Conservation (phyloP, 35 echinoderm and acorn worm species). For the Holothuria glaberrima region DNA sequence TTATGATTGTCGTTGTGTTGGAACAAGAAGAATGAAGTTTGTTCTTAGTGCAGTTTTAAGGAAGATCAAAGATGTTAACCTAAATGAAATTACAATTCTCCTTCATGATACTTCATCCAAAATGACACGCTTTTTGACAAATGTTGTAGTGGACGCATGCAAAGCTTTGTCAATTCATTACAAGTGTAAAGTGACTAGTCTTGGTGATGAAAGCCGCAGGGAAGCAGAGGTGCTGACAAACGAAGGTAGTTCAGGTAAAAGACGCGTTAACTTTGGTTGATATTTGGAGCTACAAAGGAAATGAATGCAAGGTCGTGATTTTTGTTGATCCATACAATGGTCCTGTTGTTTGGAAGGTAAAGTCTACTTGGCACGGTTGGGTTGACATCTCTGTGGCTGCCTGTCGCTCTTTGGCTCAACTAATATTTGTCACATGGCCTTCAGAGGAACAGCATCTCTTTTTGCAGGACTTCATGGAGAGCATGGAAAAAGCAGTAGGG, state of each 20-base stretch:
- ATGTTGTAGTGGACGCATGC: constrained; percentile 1
- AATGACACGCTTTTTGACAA: constrained; percentile 31
- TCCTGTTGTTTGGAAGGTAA: constrained; percentile 40
- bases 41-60: neutral
- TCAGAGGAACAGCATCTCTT: constrained; percentile 12
- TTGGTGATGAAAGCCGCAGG: neutral
- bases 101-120: constrained; percentile 24
- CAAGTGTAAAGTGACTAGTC: constrained; percentile 37
- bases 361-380: constrained; percentile 17
- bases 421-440: constrained; percentile 46
- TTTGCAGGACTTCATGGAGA: neutral
- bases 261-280: neutral
- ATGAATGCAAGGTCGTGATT: constrained; percentile 38
- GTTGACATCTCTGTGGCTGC: constrained; percentile 10
- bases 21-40: neutral
- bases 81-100: constrained; percentile 31
- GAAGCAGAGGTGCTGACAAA: neutral
- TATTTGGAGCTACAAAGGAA: constrained; percentile 58
- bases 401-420: constrained; percentile 18
- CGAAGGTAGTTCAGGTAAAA: neutral
- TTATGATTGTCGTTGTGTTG: constrained; percentile 10
- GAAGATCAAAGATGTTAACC: neutral
- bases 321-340: constrained; percentile 44
- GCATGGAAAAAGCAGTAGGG: neutral
- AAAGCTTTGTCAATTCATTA: neutral